Evolutionary conservation across 1,140 invertebrate species (phyloP).

Genomic region (Watersipora subatra): DNA sequence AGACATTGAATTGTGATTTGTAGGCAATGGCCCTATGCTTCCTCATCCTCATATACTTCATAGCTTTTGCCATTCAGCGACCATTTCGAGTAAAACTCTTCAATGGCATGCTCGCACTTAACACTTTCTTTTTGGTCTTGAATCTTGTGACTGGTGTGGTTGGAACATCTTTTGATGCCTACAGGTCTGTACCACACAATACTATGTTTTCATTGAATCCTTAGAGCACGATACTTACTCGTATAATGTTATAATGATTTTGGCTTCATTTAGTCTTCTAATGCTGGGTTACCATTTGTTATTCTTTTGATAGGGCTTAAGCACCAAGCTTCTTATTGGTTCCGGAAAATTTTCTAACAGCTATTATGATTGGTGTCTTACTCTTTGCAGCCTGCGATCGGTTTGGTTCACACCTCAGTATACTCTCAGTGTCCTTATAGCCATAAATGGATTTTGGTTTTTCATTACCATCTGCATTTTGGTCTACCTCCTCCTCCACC

Average conservation of each 20-base stretch:
- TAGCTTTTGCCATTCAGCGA: conserved; percentile 17
- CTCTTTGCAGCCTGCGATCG: conserved; percentile 15
- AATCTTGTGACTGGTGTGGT: conserved; percentile 21
- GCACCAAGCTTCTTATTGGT: too few species aligned
- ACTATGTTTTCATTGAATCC: not conserved
- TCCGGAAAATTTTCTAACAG: too few species aligned
- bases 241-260: not conserved
- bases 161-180: conserved; percentile 16
- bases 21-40: conserved; percentile 17
- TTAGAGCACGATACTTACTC: too few species aligned
- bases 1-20: not conserved
- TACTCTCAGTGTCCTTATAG: conserved; percentile 18
- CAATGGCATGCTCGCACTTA: conserved; percentile 21
- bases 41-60: conserved; percentile 15
- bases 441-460: conserved; percentile 17
- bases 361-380: too few species aligned
- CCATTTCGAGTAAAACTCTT: conserved; percentile 25
- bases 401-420: conserved; percentile 31
- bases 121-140: conserved; percentile 16
- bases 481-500: conserved; percentile 10
- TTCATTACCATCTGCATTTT: conserved; percentile 14
- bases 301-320: not conserved
- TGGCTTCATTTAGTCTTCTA: not conserved
- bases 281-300: not conserved
- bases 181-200: not conserved